Evolutionary conservation across 2,797 vertebrate species (phyloP), one percentile per base, ranked within the genome.

Genomic region (Catamblyrhynchus diadema): DNA sequence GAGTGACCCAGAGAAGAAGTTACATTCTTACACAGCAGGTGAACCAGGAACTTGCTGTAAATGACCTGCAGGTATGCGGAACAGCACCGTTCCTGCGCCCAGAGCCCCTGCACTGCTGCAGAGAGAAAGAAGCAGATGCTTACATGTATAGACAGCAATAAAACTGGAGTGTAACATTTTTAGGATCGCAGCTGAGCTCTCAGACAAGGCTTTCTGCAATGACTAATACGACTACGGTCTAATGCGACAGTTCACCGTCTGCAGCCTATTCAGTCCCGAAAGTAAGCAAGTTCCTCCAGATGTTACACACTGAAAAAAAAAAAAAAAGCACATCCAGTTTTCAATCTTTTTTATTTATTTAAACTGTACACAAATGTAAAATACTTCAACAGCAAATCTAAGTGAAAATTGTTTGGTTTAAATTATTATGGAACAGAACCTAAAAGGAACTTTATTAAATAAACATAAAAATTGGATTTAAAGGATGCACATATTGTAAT

Each of bases 361-460:
- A 98, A 98, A 98, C 99, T 99, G 99, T 99, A 99, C 99, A 99
- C 98, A 98, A 98, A 98, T 96, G 95, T 96, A 98, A 98, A 98
- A 98, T 98, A 98, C 95, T 97, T 97, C 94, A 97, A 98, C 97
- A 98, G 98, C 97, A 96, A 97, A 97, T 98, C 97, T 98, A 98
- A 95, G 97, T 98, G 98, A 98, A 98, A 98, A 98, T 98, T 98
- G 98, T 99, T 99, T 98, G 98, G 99, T 98, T 98, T 99, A 99
- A 98, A 98, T 99, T 98, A 99, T 99, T 99, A 98, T 98, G 98
- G 98, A 98, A 98, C 98, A 98, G 98, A 98, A 98, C 97, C 99
- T 99, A 99, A 98, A 98, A 98, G 99, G 98, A 98, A 98, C 97
- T 98, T 98, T 98, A 99, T 99, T 99, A 99, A 99, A 99, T 99